phyloP scores from a whole-genome alignment of 2,113 vertebrate genomes.

The Speoplatyrhinus poulsoni region DNA sequence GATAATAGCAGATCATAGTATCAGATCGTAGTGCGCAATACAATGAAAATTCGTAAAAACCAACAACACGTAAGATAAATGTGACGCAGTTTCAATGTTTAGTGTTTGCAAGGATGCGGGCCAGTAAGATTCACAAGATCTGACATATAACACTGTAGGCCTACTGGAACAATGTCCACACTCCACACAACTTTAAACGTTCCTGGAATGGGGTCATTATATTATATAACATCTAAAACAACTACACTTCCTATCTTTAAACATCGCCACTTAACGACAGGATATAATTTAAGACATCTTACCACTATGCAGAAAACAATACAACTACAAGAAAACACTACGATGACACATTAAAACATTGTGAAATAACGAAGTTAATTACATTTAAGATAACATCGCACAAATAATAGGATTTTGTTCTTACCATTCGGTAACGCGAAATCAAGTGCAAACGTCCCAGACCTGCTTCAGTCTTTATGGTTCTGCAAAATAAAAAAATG shows the following conservation, averaged over 20 bases:
- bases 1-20: neutral
- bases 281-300: too few relatives aligned
- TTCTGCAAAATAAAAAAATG: neutral
- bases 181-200: too few relatives aligned
- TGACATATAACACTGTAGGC: constrained; percentile 17
- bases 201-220: too few relatives aligned
- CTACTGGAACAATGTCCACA: neutral
- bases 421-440: constrained; percentile 53
- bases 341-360: neutral
- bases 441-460: neutral
- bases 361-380: too few relatives aligned
- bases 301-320: neutral
- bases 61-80: neutral
- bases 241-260: too few relatives aligned
- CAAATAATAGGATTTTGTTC: neutral
- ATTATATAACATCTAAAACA: too few relatives aligned
- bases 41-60: neutral
- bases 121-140: constrained; percentile 56
- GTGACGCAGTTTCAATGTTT: constrained; percentile 52
- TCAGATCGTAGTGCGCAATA: rapidly evolving
- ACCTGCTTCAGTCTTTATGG: neutral
- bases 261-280: too few relatives aligned
- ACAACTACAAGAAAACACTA: neutral
- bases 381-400: neutral
- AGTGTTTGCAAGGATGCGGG: constrained; percentile 39